These are phyloP conservation scores for Rhabdophis nuchalis DNA, from an alignment of 2,797 vertebrate genomes.

Conservation along the genomic window DNA sequence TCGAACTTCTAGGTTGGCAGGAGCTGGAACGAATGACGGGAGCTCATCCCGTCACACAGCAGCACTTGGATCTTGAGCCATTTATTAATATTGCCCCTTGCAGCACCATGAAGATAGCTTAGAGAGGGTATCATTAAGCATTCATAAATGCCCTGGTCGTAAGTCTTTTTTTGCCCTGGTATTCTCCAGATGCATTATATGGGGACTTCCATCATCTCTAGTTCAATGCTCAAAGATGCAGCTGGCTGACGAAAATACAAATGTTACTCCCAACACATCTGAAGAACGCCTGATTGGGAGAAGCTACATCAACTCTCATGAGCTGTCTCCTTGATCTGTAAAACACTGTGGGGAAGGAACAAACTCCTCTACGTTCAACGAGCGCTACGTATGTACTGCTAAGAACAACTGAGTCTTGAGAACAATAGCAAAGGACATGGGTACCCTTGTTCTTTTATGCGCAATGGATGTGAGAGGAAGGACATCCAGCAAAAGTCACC, in stretches of 20 bases:
- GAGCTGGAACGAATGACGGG: background rate
- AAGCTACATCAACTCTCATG: background rate
- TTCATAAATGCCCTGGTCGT: background rate
- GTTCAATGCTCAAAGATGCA: background rate
- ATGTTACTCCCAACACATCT: background rate
- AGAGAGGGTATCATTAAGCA: background rate
- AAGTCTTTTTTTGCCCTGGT: background rate
- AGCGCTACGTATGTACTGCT: background rate
- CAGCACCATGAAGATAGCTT: background rate
- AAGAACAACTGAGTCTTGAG: background rate
- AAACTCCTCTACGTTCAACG: background rate
- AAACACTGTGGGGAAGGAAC: background rate
- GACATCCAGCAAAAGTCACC: background rate
- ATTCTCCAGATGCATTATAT: background rate
- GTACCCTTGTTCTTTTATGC: background rate
- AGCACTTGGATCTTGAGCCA: background rate
- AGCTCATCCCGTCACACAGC: background rate
- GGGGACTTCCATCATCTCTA: background rate
- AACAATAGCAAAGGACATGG: background rate
- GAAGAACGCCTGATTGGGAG: background rate
- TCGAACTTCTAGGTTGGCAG: background rate
- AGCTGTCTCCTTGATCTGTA: background rate
- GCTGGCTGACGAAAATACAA: background rate
- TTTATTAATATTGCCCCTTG: background rate
- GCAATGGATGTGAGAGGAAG: background rate